phyloP scores from a whole-genome alignment of 1,140 invertebrate species.

The Drosophila fuyamai region DNA sequence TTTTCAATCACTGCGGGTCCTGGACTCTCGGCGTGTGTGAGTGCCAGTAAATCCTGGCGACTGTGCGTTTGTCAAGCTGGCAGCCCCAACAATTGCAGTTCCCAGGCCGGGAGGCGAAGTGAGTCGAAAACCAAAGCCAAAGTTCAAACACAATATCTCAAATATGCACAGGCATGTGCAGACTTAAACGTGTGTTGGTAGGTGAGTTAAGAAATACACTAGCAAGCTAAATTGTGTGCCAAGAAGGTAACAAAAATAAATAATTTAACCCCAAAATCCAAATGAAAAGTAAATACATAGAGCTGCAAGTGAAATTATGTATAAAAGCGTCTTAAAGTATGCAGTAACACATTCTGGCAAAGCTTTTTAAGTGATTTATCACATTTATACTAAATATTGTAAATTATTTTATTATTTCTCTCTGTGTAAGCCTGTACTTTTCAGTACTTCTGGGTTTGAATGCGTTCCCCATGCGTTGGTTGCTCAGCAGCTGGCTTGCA shows the following conservation, averaged over 20 bases:
- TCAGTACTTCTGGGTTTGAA: conserved; percentile 12
- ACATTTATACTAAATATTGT: background rate
- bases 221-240: background rate
- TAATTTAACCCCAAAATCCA: no score
- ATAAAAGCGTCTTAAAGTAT: no score
- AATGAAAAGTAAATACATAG: no score
- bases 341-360: no score
- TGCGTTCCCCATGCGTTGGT: conserved; percentile 59
- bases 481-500: conserved; percentile 67
- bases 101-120: conserved; percentile 45
- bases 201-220: conserved; percentile 13
- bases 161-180: conserved; percentile 65
- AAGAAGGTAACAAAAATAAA: no score
- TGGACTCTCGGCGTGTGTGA: conserved; percentile 4
- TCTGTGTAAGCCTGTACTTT: background rate
- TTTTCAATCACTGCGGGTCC: conserved; percentile 61
- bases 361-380: no score
- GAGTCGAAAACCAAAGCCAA: conserved; percentile 75
- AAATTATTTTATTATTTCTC: background rate
- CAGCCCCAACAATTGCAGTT: conserved; percentile 55
- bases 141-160: conserved; percentile 81
- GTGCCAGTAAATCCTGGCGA: conserved; percentile 51
- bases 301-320: no score
- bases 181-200: conserved; percentile 14
- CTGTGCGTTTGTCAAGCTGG: conserved; percentile 56